Evolutionary conservation across 2,797 vertebrate species (phyloP).

Genomic region (Pygocentrus nattereri): DNA sequence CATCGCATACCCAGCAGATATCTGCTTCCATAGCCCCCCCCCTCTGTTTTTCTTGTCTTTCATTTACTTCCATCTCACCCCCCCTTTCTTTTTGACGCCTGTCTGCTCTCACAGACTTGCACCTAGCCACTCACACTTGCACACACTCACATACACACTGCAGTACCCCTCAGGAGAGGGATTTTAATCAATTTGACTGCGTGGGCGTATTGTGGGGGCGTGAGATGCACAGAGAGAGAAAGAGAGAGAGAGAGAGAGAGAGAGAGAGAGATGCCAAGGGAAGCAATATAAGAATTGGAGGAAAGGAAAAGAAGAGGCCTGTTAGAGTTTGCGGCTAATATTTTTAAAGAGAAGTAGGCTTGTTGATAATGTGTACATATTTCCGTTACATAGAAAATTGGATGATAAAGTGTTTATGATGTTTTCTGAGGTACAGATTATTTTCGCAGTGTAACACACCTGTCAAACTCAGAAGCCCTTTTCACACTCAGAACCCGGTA

Average conservation of each 20-base stretch:
- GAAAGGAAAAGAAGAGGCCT: conserved; percentile 9
- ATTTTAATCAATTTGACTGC: conserved; percentile 78
- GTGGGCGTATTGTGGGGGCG: conserved; percentile 71
- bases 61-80: conserved; percentile 15
- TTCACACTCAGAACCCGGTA: not conserved
- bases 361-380: not conserved
- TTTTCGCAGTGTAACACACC: not conserved
- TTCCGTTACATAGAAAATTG: not conserved
- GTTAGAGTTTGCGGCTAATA: not conserved
- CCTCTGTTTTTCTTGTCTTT: conserved; percentile 54
- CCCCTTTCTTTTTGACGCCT: conserved; percentile 51
- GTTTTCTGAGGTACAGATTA: conserved; percentile 12
- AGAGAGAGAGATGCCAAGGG: conserved; percentile 21
- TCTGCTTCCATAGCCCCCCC: conserved; percentile 37
- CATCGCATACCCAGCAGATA: conserved; percentile 3
- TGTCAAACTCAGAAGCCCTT: not conserved
- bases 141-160: conserved; percentile 48
- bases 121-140: conserved; percentile 42
- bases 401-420: not conserved
- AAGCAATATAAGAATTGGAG: conserved; percentile 18
- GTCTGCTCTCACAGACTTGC: conserved; percentile 55
- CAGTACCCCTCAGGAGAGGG: conserved; percentile 68
- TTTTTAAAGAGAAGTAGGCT: not conserved
- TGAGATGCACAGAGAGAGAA: conserved; percentile 59
- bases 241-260: conserved; percentile 37